phyloP scores from a whole-genome alignment of 1,140 invertebrate species.

The Nebria ingens region DNA sequence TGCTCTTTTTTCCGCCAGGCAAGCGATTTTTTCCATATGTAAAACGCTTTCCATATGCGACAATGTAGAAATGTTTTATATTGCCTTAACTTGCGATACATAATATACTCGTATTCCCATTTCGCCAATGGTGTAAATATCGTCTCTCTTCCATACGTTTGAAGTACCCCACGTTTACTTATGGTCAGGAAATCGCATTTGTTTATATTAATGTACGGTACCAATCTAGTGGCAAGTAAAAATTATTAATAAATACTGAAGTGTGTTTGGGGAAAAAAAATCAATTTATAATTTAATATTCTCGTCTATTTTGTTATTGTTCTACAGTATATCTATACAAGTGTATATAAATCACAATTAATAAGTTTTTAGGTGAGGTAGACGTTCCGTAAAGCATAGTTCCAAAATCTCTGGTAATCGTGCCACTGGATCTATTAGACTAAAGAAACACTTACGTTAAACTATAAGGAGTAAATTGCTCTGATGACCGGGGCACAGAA shows the following conservation, averaged over 20 bases:
- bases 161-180: conserved; percentile 55
- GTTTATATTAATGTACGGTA: conserved; percentile 48
- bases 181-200: conserved; percentile 55
- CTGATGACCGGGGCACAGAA: conserved; percentile 51
- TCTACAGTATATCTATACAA: too few species aligned
- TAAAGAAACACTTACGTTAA: conserved; percentile 38
- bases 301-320: conserved; percentile 6
- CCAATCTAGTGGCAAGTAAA: conserved; percentile 40
- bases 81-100: conserved; percentile 55
- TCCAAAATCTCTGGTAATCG: too few species aligned
- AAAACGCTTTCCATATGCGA: conserved; percentile 73
- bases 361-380: too few species aligned
- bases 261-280: conserved; percentile 5
- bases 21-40: conserved; percentile 68
- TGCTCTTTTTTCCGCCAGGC: conserved; percentile 51
- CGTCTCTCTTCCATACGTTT: conserved; percentile 49
- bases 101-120: conserved; percentile 61
- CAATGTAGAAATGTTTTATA: conserved; percentile 63
- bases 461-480: conserved; percentile 58
- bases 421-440: background rate
- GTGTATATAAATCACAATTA: too few species aligned
- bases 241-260: conserved; percentile 1
- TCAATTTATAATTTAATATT: conserved; percentile 5
- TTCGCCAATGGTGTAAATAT: conserved; percentile 54
- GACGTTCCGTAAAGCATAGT: too few species aligned